Evolutionary conservation across 2,113 vertebrate species (phyloP), one percentile per base, ranked within the genome.

Genomic region (Acrocephalus arundinaceus): DNA sequence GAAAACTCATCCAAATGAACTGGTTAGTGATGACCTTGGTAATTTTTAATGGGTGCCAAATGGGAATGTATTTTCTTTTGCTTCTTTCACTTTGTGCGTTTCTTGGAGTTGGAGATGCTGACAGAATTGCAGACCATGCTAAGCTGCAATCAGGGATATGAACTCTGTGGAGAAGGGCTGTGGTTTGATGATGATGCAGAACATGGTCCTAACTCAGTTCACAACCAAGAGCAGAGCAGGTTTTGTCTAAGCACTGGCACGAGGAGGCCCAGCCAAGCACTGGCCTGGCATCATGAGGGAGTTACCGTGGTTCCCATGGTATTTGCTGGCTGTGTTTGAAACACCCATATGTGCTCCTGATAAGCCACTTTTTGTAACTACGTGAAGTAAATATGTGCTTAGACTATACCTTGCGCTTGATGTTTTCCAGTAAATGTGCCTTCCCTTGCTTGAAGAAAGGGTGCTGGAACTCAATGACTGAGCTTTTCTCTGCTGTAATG

Each of bases 341-440:
- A 79, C 17, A 21, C 20, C 48, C 39, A 68, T 14, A 37, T 1
- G 1, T 3, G 35, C n/a, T 86, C 68, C 30, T 41, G 30, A 84
- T 59, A 71, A 72, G 22, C 33, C 43, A n/a, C 31, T 55, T 86
- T 30, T 28, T 1, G 0, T 17, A 52, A 78, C 18, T 51, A 48
- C 73, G 45, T 10, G 22, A 86, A 81, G 45, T 8, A 63, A 93
- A 48, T 7, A 61, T 10, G 28, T 16, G 63, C 48, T 57, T 11
- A 18, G 5, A 76, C 48, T 39, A 8, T 97, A 98, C 98, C 97
- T 98, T 98, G 41, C 97, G 96, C 72, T 98, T 98, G 92, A 98
- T 98, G 78, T 97, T 97, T 45, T 95, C 97, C 89, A 98, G 83
- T 45, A 98, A 87, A 45, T 89, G 94, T 21, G 95, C 76, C 46